Percentiles rank a stretch among this genome's conserved stretches.
These are phyloP conservation scores for Cephus pygmeus DNA, from an alignment of 2,888 invertebrate genomes.

Conservation along the genomic window DNA sequence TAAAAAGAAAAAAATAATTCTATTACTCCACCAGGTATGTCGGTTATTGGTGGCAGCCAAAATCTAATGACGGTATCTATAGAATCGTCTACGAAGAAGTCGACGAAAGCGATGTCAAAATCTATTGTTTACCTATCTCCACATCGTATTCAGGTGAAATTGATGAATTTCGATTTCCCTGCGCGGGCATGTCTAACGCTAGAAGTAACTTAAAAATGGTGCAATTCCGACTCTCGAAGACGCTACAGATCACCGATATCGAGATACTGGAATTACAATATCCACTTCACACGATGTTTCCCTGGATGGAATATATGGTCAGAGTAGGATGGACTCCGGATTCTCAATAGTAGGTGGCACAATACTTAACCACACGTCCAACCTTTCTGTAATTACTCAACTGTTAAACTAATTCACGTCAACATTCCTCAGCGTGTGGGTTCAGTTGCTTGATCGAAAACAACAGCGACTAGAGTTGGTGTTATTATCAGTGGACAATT, in stretches of 20 bases:
- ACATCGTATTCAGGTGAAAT: conserved; percentile 82
- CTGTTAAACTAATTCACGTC: not conserved
- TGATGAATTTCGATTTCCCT: conserved; percentile 88
- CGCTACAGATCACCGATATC: conserved; percentile 79
- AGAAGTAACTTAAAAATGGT: conserved; percentile 89
- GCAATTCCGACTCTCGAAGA: conserved; percentile 77
- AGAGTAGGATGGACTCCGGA: conserved; percentile 96
- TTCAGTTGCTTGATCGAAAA: conserved; percentile 87
- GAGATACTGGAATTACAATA: conserved; percentile 81
- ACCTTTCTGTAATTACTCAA: conserved; percentile 23
- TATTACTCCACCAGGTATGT: conserved; percentile 72
- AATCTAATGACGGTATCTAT: conserved; percentile 78
- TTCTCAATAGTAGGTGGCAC: conserved; percentile 80
- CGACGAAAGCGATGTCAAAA: conserved; percentile 90
- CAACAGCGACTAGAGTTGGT: conserved; percentile 88
- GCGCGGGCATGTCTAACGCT: conserved; percentile 91
- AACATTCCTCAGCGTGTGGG: conserved; percentile 80
- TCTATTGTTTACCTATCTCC: conserved; percentile 88
- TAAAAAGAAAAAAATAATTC: not conserved
- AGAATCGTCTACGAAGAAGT: conserved; percentile 89
- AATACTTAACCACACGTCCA: not conserved
- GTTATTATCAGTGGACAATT: conserved; percentile 83
- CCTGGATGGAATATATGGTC: conserved; percentile 95
- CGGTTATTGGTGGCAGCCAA: conserved; percentile 98
- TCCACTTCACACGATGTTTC: conserved; percentile 83